Base-by-base conservation (phyloP, 2,888 invertebrate species). In the Sarcophaga rosellei region DNA sequence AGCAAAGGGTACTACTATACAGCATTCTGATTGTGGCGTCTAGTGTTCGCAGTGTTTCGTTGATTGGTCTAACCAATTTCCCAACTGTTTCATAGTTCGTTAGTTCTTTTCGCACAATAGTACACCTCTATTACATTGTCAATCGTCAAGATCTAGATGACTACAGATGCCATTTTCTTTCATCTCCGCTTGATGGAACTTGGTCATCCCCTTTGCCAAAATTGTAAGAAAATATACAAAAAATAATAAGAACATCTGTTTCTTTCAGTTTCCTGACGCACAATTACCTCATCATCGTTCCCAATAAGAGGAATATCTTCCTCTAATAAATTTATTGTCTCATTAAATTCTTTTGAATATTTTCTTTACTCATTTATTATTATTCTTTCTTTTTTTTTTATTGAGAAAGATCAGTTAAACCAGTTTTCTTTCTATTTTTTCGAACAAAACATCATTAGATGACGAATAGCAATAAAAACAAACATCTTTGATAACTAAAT, bases 201-300 rank as follows among this genome's bases (percentile, higher is more conserved):
- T 8, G 35, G 8, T 35, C 10, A 35, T 35, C 10, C 2, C 35
- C 8, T 10, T 35, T 10, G 8, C 35, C 35, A 10, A 35, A 35
- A 35, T 35, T 35, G 0, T 8, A 35, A 35, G 35, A 35, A 35
- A 35, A 8, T 8, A 35, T 35, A 35, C 10, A 35, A 35, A 35
- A 35, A 35, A 35, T 35, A 35, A 8, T 35, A 35, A 8, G 10
- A 35, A 35, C 35, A 35, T 35, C 8, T 10, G 2, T 45, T 68
- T 68, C 45, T n/a, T 35, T 57, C 23, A n/a, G 25, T 25, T 35
- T 8, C 8, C 53, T n/a, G 4, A 61, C 47, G 35, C 20, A n/a
- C 75, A 57, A 65, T 76, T 57, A 76, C 21, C 65, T 76, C 66
- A 76, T 76, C 57, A 12, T 4, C 21, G 57, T 66, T 25, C 25